Conservation (phyloP, 2,113 vertebrate species). For the Leptosomus discolor region DNA sequence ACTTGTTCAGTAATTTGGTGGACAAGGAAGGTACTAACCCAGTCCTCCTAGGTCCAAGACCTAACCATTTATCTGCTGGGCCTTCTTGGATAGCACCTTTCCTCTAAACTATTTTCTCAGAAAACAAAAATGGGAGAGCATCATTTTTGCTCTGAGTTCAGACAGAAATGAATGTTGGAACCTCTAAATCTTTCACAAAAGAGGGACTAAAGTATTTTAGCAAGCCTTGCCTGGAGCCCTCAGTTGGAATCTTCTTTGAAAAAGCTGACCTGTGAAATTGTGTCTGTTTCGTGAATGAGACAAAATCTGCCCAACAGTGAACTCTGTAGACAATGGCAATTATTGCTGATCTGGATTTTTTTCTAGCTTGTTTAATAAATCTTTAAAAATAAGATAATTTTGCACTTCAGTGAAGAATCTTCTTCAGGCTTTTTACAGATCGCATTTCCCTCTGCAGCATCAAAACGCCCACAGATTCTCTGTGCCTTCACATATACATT, state of each 20-base stretch:
- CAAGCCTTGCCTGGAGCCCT: background rate
- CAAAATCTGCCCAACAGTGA: background rate
- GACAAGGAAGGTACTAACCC: background rate
- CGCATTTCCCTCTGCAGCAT: background rate
- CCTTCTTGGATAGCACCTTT: background rate
- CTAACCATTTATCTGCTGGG: background rate
- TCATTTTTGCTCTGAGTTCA: background rate
- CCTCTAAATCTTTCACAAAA: background rate
- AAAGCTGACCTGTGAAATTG: background rate
- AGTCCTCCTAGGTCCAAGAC: background rate
- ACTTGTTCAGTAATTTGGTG: background rate
- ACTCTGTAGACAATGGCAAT: background rate
- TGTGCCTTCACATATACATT: background rate
- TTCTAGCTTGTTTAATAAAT: background rate
- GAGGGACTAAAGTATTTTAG: background rate
- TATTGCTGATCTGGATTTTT: background rate
- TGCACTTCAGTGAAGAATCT: background rate
- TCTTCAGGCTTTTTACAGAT: background rate
- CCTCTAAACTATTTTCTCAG: background rate
- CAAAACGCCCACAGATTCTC: background rate
- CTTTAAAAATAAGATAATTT: background rate
- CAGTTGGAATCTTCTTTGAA: background rate
- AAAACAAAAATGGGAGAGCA: background rate
- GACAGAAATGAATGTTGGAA: background rate
- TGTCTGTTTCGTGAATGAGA: background rate